phyloP scores from a whole-genome alignment of 2,888 invertebrate genomes.

The Nomada lathburiana region DNA sequence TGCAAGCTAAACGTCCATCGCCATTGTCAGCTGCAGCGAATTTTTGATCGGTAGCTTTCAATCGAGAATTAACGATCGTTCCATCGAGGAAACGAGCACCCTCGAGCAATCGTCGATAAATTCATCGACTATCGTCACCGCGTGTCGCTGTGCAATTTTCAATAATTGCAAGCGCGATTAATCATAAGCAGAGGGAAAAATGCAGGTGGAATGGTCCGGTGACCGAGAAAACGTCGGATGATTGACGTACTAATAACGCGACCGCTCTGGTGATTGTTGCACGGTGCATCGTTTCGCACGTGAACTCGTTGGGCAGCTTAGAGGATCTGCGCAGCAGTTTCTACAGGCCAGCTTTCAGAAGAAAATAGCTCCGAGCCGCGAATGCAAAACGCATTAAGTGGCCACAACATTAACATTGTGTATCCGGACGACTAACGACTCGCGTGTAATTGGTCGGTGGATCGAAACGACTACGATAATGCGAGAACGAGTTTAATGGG shows the following conservation, averaged over 20 bases:
- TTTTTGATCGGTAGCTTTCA: background rate
- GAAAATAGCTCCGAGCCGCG: constrained; percentile 41
- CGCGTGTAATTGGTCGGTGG: constrained; percentile 58
- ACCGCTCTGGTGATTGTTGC: constrained; percentile 21
- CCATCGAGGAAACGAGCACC: too few species aligned
- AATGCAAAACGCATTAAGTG: constrained; percentile 40
- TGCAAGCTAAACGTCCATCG: too few species aligned
- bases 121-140: background rate
- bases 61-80: too few species aligned
- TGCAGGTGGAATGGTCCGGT: background rate
- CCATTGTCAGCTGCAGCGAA: too few species aligned
- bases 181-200: constrained; percentile 18
- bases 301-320: background rate
- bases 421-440: constrained; percentile 61
- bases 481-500: constrained; percentile 71
- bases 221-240: constrained; percentile 22
- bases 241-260: constrained; percentile 40
- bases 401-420: constrained; percentile 42
- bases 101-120: too few species aligned
- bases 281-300: constrained; percentile 14
- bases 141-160: constrained; percentile 22
- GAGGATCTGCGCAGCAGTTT: background rate
- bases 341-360: constrained; percentile 14
- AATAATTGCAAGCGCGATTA: constrained; percentile 46
- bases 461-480: constrained; percentile 58